These are phyloP conservation scores for Salminus brasiliensis DNA, from an alignment of 2,113 vertebrate genomes.

Conservation along the genomic window DNA sequence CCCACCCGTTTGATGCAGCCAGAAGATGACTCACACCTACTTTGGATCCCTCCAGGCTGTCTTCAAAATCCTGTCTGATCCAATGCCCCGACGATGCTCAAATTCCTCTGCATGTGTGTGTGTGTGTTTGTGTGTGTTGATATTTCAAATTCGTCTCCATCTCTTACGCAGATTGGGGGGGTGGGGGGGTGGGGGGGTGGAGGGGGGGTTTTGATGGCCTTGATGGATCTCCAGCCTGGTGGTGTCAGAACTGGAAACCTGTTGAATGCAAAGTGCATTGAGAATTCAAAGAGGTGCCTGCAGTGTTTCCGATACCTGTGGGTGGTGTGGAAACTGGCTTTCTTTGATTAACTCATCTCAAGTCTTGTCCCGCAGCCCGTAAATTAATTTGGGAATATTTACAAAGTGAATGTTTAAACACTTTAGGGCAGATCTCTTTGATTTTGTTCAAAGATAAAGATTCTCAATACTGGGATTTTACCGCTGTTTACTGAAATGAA, in stretches of 20 bases:
- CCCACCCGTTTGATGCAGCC: constrained; percentile 36
- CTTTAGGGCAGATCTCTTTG: constrained; percentile 3
- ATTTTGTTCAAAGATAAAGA: constrained; percentile 27
- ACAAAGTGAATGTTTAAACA: constrained; percentile 43
- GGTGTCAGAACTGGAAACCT: background rate
- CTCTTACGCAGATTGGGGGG: background rate
- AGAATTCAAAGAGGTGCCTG: background rate
- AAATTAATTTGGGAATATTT: constrained; percentile 33
- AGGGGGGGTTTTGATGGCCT: background rate
- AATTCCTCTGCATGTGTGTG: constrained; percentile 2
- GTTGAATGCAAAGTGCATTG: background rate
- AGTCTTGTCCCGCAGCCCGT: constrained; percentile 6
- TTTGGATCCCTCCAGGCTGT: constrained; percentile 30
- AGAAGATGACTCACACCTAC: constrained; percentile 28
- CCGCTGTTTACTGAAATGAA: constrained; percentile 4
- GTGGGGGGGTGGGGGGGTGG: too few species aligned
- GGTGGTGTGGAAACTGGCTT: background rate
- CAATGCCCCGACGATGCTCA: background rate
- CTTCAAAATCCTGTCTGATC: constrained; percentile 14
- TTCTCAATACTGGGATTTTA: background rate
- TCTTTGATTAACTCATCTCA: constrained; percentile 21
- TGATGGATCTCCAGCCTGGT: background rate
- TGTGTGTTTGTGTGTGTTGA: too few species aligned
- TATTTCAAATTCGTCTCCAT: background rate
- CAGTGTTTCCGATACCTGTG: constrained; percentile 19